A percentile compares a stretch with the other conserved stretches of the same genome.
Evolutionary conservation across 2,888 invertebrate species (phyloP).

Genomic region (Drosophila setosimentum): DNA sequence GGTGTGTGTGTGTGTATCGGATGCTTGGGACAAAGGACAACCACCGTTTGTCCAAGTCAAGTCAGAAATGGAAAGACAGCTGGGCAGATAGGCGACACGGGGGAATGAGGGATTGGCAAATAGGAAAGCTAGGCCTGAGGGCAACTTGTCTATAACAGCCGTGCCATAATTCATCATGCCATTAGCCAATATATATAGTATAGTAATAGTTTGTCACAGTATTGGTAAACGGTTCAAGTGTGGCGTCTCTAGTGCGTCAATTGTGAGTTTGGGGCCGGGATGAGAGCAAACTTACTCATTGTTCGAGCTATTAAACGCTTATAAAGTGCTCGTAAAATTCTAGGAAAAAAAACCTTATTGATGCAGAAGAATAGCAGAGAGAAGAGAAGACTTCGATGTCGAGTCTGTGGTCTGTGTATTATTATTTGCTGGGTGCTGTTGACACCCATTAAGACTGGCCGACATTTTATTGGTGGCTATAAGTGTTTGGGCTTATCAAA

Average conservation of each 20-base stretch:
- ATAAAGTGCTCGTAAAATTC: constrained; percentile 76
- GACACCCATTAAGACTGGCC: constrained; percentile 77
- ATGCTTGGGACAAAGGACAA: constrained; percentile 60
- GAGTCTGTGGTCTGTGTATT: constrained; percentile 37
- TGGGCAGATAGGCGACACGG: constrained; percentile 10
- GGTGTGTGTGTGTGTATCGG: constrained; percentile 33
- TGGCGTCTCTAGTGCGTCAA: constrained; percentile 65
- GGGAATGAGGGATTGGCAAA: neutral
- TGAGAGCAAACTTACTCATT: constrained; percentile 51
- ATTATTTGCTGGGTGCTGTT: constrained; percentile 68
- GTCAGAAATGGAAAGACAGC: constrained; percentile 28
- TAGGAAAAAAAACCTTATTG: constrained; percentile 42
- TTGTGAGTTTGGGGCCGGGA: constrained; percentile 27
- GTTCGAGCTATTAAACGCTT: constrained; percentile 76
- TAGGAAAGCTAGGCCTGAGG: constrained; percentile 12
- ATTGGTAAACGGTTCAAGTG: constrained; percentile 56
- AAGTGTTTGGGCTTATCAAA: constrained; percentile 76
- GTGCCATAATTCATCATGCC: constrained; percentile 73
- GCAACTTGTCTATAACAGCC: constrained; percentile 51
- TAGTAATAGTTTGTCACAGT: constrained; percentile 48
- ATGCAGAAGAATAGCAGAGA: neutral
- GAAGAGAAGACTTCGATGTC: neutral
- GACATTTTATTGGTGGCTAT: constrained; percentile 71
- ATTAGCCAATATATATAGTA: constrained; percentile 63
- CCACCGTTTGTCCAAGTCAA: constrained; percentile 57